These are phyloP conservation scores for Cepaea hortensis DNA, from an alignment of 2,888 invertebrate species.

Conservation along the genomic window DNA sequence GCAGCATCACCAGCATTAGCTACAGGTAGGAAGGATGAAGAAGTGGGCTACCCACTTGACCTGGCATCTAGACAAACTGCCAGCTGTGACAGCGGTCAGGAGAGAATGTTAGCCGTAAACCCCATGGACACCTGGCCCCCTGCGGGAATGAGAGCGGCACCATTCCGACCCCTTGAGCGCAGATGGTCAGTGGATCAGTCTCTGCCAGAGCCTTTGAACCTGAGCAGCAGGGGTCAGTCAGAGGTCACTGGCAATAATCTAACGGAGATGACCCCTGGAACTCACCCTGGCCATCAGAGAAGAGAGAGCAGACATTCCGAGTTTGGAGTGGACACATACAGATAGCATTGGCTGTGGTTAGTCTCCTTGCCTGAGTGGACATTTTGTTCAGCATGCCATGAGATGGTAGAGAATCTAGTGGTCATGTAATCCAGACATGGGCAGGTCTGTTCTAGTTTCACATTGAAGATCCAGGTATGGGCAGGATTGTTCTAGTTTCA, in stretches of 20 bases:
- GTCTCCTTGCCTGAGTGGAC: background rate
- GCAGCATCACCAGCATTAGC: background rate
- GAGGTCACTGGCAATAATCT: background rate
- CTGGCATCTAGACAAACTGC: background rate
- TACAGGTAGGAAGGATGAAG: background rate
- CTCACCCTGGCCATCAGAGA: background rate
- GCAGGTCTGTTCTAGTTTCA: too few relatives aligned
- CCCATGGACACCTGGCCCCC: slow-evolving; percentile 43
- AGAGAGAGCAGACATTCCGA: slow-evolving; percentile 3
- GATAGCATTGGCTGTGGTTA: slow-evolving; percentile 17
- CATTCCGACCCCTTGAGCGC: slow-evolving; percentile 3
- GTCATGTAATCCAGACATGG: too few relatives aligned
- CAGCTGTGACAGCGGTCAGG: background rate
- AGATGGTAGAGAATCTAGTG: too few relatives aligned
- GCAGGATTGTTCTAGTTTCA: too few relatives aligned
- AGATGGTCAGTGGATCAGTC: slow-evolving; percentile 43
- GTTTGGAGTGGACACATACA: slow-evolving; percentile 13
- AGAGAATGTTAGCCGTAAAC: slow-evolving; percentile 4
- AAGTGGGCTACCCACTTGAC: background rate
- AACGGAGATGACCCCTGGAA: background rate
- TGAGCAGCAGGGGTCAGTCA: background rate
- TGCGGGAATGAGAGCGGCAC: slow-evolving; percentile 13
- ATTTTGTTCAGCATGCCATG: too few relatives aligned
- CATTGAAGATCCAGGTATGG: too few relatives aligned
- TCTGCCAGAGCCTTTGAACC: slow-evolving; percentile 22